Conservation (phyloP, 2,888 invertebrate species). For the Hymenopus coronatus region DNA sequence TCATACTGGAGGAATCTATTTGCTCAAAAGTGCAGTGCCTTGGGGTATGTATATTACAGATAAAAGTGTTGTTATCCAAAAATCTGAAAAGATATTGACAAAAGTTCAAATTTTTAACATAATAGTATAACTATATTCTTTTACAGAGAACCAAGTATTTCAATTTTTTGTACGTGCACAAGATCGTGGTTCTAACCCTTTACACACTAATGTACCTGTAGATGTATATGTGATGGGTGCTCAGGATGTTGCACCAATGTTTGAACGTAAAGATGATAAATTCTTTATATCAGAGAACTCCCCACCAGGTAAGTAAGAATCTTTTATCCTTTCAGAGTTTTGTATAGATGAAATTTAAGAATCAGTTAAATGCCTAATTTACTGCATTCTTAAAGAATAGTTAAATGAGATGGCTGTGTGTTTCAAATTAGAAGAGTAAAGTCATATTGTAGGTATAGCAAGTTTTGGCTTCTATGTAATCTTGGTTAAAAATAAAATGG, state of each 20-base stretch:
- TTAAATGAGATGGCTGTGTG: too few species aligned
- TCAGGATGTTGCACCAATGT: conserved; percentile 67
- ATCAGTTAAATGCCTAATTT: too few species aligned
- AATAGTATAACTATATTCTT: conserved; percentile 26
- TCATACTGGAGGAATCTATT: conserved; percentile 68
- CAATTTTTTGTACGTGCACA: conserved; percentile 88
- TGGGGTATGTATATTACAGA: conserved; percentile 45
- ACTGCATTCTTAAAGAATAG: too few species aligned
- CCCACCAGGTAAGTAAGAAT: conserved; percentile 52
- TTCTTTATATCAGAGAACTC: conserved; percentile 79
- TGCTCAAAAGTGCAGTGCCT: conserved; percentile 59
- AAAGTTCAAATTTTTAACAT: conserved; percentile 21
- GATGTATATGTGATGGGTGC: conserved; percentile 73
- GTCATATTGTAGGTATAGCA: too few species aligned
- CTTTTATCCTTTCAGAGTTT: neutral
- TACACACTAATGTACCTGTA: conserved; percentile 77
- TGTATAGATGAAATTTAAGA: neutral
- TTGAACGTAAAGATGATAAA: conserved; percentile 70
- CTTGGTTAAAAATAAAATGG: too few species aligned
- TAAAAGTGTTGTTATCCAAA: neutral
- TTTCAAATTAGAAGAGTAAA: too few species aligned
- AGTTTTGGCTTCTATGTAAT: too few species aligned
- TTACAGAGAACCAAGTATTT: conserved; percentile 70
- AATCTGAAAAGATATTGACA: conserved; percentile 3
- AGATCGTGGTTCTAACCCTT: conserved; percentile 71